phyloP scores from a whole-genome alignment of 2,113 vertebrate genomes.

The Perca flavescens region DNA sequence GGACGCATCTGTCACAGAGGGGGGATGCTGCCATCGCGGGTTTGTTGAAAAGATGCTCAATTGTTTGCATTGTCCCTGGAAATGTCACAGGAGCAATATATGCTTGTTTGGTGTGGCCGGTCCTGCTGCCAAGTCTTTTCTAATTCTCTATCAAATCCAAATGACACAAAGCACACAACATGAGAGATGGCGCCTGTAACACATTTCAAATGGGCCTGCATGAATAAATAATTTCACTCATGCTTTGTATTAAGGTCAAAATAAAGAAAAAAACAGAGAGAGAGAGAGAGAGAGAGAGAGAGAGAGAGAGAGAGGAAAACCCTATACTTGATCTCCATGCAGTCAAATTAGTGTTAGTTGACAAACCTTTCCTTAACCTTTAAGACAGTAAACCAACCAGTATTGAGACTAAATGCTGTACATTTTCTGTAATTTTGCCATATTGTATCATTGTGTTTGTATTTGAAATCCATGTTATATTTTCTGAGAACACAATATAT shows the following conservation, averaged over 20 bases:
- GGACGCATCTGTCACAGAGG: slow-evolving; percentile 43
- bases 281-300: no score
- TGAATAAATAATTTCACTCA: slow-evolving; percentile 13
- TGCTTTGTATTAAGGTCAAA: slow-evolving; percentile 24
- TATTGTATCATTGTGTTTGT: not conserved
- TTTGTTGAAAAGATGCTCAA: slow-evolving; percentile 73
- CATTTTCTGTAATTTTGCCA: not conserved
- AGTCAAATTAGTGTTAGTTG: not conserved
- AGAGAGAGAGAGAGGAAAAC: not conserved
- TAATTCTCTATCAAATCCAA: slow-evolving; percentile 45
- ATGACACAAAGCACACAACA: slow-evolving; percentile 17
- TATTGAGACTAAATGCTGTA: not conserved
- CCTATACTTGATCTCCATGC: not conserved
- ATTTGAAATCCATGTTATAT: not conserved
- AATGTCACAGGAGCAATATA: slow-evolving; percentile 60
- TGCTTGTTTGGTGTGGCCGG: slow-evolving; percentile 40
- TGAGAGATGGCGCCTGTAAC: not conserved
- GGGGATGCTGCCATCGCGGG: slow-evolving; percentile 46
- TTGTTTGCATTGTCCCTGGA: slow-evolving; percentile 72
- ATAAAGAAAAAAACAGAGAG: not conserved
- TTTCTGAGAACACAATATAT: not conserved
- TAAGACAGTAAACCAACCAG: not conserved
- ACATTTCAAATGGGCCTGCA: not conserved
- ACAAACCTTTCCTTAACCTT: not conserved
- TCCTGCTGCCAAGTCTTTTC: slow-evolving; percentile 22